These are phyloP conservation scores for Eidolon dupreanum DNA, from an alignment of 2,797 vertebrate species.

Conservation along the genomic window DNA sequence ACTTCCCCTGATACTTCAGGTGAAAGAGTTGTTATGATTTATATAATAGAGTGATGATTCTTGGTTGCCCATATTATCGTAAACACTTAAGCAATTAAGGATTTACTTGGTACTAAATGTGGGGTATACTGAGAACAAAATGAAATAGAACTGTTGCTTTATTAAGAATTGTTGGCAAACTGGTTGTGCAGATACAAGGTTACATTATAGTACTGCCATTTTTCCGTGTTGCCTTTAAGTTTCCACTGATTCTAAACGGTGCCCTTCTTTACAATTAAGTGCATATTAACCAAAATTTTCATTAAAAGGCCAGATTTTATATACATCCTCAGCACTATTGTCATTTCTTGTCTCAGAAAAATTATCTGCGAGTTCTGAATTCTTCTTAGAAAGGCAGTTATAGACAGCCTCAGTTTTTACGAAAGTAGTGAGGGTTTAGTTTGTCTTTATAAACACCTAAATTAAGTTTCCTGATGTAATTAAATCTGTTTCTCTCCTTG, in stretches of 20 bases:
- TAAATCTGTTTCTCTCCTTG: background rate
- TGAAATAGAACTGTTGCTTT: conserved; percentile 11
- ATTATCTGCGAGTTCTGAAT: background rate
- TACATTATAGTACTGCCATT: background rate
- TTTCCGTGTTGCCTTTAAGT: background rate
- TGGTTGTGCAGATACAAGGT: background rate
- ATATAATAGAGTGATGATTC: conserved; percentile 7
- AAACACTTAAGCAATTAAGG: background rate
- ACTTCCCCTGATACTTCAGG: background rate
- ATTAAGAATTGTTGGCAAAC: background rate
- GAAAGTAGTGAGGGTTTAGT: background rate
- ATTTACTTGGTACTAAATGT: background rate
- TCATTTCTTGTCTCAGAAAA: background rate
- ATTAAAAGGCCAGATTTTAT: background rate
- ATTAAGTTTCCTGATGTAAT: background rate
- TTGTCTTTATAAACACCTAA: conserved; percentile 13
- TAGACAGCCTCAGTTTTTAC: background rate
- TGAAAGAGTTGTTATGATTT: conserved; percentile 34
- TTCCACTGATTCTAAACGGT: background rate
- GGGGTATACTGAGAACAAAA: background rate
- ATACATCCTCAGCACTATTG: background rate
- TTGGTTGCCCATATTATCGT: background rate
- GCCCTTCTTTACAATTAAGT: background rate
- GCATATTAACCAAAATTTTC: background rate
- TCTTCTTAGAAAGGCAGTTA: background rate